Conservation (phyloP, 2,113 vertebrate species). For the Bagarius yarrelli region DNA sequence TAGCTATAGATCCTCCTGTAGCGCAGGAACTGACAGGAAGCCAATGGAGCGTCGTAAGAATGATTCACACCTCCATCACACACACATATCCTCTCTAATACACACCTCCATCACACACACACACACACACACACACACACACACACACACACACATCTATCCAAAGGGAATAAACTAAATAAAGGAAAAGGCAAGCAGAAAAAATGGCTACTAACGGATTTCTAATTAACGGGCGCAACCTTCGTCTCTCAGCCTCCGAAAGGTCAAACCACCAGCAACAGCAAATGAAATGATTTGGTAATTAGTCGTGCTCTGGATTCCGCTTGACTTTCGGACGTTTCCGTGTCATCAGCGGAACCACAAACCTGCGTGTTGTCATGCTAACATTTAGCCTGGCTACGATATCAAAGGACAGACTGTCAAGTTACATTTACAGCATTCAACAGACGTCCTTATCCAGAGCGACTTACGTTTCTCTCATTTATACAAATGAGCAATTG, state of each 20-base stretch:
- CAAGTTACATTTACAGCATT: too few relatives aligned
- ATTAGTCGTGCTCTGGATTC: conserved; percentile 36
- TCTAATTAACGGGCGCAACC: conserved; percentile 46
- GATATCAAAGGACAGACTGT: too few relatives aligned
- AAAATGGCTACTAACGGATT: conserved; percentile 16
- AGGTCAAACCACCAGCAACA: conserved; percentile 44
- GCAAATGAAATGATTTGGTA: conserved; percentile 36
- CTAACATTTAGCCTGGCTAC: background rate
- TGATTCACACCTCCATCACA: background rate
- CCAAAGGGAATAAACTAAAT: too few relatives aligned
- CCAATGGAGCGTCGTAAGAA: background rate
- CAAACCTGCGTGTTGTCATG: conserved; percentile 3
- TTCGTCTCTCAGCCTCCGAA: conserved; percentile 41
- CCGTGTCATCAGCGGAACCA: background rate
- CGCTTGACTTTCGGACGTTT: conserved; percentile 32
- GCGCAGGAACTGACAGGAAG: background rate
- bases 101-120: background rate
- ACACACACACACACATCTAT: background rate
- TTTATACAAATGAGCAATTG: too few relatives aligned
- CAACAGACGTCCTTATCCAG: too few relatives aligned
- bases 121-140: background rate
- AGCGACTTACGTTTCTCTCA: too few relatives aligned
- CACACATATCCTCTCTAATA: background rate
- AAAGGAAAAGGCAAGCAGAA: too few relatives aligned
- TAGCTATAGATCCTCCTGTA: background rate